Base-by-base conservation (phyloP, 2,113 vertebrate species). In the Gavialis gangeticus region DNA sequence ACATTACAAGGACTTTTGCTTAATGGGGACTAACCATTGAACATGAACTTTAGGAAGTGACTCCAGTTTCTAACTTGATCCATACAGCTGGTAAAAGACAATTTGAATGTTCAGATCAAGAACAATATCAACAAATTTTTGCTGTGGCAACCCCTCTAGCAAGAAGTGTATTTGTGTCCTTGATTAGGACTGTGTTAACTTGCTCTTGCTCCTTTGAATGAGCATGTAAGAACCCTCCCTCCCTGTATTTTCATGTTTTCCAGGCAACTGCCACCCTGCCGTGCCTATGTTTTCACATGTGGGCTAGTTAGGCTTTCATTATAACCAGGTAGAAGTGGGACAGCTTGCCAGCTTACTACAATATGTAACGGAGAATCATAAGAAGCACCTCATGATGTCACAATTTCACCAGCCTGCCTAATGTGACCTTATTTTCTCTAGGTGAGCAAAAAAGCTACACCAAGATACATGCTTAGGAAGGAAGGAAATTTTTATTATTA, bases 141-240 rank as follows among this genome's bases (percentile, higher is more conserved):
- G 4, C 84, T 34, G 46, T 22, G 75, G 69, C 22, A 21, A 34
- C 57, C 21, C 78, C 18, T 75, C 79, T 85, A 30, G 18, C 14
- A 66, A n/a, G n/a, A 9, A 28, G n/a, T 66, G n/a, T 30, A 15
- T 18, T 19, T 30, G n/a, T 16, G 66, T 69, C 16, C 12, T 83
- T 83, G 55, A 21, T 25, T 71, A 16, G 54, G 6, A 16, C 16
- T 28, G 64, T 16, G 30, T 67, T 69, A 69, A 69, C 66, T 80
- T 18, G 15, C n/a, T n/a, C 75, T 4, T 2, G 4, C 79, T 3
- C 87, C 46, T 3, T 0, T 19, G 34, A 22, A 25, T 6, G 1
- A 0, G 34, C 34, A 34, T 34, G 34, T 34, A 34, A 34, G 34
- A 34, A 34, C 34, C 34, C 34, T 34, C 46, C 46, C 46, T 46